Base-by-base conservation (phyloP, 2,888 invertebrate species). In the Nomada fabriciana region DNA sequence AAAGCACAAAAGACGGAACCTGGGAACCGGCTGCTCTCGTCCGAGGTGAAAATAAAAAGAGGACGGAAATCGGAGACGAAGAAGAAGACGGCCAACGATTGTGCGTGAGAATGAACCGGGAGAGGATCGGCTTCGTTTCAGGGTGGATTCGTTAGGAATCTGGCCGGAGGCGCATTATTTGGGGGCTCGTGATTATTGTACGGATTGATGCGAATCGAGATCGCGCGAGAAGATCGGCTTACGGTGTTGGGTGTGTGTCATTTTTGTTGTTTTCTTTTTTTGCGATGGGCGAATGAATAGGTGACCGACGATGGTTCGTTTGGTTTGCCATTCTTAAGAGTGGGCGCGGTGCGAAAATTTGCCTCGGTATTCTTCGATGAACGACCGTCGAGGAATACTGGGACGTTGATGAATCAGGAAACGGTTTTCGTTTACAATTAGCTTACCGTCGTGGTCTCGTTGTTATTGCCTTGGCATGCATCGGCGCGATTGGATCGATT, bases 21-120 rank as follows among this genome's bases (percentile, higher is more conserved):
- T 7, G 11, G 50, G 43, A 29, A 63, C 82, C 86, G 80, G 82
- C 77, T 84, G 87, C 60, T 47, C 53, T 47, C 53, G 75, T 23
- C 43, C 29, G 50, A 42, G 67, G 73, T 25, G 52, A 36, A 52
- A 61, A 50, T 13, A 74, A 53, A 25, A 68, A 64, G 74, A 23
- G 80, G 78, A 74, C 75, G 77, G 88, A 87, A 88, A 86, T 83
- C 73, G 86, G 86, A 87, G 36, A 36, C 36, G 88, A 83, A 81
- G 75, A 76, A 20, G 72, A 85, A 75, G 80, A 80, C 75, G 59
- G 23, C n/a, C 52, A 29, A 55, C 64, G 82, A 80, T 87, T 87
- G 80, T 87, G 68, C 72, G 69, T 60, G 69, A 69, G 82, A 83
- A 80, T 64, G 67, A 63, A 25, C 52, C 50, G 47, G 36, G 63